Base-by-base conservation (phyloP, 2,113 vertebrate genomes). In the Marmota flaviventris region DNA sequence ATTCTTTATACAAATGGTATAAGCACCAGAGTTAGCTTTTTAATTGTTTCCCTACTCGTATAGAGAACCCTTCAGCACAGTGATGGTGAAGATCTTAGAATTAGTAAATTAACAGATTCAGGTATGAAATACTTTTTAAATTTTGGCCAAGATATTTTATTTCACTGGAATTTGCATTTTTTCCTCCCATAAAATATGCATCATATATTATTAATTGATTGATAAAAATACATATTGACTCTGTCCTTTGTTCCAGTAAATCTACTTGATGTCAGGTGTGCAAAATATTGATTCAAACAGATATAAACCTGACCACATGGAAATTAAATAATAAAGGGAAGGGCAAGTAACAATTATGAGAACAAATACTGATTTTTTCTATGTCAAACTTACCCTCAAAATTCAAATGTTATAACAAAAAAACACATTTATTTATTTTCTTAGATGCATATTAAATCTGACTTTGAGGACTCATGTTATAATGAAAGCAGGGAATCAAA, bases 401-500 rank as follows among this genome's bases (percentile, higher is more conserved):
- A 70, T 76, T 87, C 32, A 79, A 4, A 63, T 39, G 10, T 70
- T n/a, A 58, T n/a, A 96, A 91, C 7, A 84, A 63, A 96, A 84
- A 82, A 1, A 0, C 8, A 45, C 3, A 24, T 81, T 84, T 88
- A 78, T 86, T 63, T 85, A 73, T 86, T 69, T 85, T 87, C 9
- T 78, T 37, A 3, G 75, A 85, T n/a, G 79, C 53, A 78, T 86
- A 89, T 73, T 86, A 90, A 87, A 90, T 87, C 29, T 92, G 27
- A 70, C 39, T 90, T 81, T 75, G 18, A 83, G 9, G 16, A 87
- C 32, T 1, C 56, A 56, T 75, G 27, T 79, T 77, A 79, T n/a
- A 84, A 51, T 25, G 4, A 63, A 25, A 32, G 6, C 25, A 48
- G 37, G n/a, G 37, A 85, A 88, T 81, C 67, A 42, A 75, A 96